phyloP scores from a whole-genome alignment of 2,113 vertebrate genomes.

The Rhinopithecus roxellana region DNA sequence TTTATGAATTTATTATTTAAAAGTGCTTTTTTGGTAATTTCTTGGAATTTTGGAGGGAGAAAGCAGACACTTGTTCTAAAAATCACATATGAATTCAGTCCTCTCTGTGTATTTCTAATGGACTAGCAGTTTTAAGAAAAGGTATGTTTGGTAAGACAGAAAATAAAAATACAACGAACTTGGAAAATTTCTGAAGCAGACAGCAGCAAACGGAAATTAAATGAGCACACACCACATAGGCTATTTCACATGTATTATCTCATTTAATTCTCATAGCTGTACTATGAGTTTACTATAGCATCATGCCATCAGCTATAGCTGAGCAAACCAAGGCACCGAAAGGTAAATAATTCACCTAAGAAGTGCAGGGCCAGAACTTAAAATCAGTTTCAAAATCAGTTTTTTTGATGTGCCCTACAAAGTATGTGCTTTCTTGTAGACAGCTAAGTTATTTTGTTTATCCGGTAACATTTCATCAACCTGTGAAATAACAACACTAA shows the following conservation, averaged over 20 bases:
- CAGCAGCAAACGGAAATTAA: neutral
- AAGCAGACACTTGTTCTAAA: neutral
- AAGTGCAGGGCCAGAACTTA: neutral
- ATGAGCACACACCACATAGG: rapidly evolving
- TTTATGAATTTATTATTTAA: neutral
- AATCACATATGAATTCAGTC: neutral
- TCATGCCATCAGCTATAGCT: neutral
- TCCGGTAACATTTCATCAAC: neutral
- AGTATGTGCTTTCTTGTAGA: neutral
- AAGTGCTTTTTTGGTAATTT: neutral
- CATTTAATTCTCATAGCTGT: neutral
- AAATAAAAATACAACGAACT: neutral
- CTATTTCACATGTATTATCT: neutral
- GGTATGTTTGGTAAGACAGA: neutral
- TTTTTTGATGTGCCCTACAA: neutral
- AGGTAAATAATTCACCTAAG: neutral
- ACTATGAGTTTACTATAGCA: neutral
- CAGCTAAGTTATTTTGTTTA: neutral
- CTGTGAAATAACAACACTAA: neutral
- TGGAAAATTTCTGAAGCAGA: neutral
- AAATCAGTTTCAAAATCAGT: neutral
- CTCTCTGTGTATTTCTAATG: neutral
- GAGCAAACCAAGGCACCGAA: neutral
- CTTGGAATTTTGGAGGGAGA: neutral
- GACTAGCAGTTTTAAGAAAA: neutral